A percentile compares a stretch with the other conserved stretches of the same genome.
phyloP scores from a whole-genome alignment of 2,888 invertebrate genomes.

The Rotaria magnacalcarata region DNA sequence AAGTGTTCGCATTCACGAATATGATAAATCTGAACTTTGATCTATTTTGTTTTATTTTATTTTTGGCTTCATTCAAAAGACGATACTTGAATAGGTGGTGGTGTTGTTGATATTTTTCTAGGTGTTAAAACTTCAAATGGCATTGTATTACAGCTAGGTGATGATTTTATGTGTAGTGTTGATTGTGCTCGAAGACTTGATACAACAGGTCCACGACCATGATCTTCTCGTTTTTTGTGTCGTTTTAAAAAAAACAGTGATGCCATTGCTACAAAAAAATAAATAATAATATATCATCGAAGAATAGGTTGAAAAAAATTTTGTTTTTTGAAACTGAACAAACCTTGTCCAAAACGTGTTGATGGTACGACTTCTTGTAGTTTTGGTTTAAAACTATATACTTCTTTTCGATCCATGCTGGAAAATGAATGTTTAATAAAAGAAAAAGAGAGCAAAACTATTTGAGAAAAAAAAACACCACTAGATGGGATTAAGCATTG shows the following conservation, averaged over 20 bases:
- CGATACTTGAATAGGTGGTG: background rate
- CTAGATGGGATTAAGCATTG: background rate
- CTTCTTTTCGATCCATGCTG: background rate
- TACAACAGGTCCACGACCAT: background rate
- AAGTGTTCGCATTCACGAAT: constrained; percentile 27
- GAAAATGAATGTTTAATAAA: background rate
- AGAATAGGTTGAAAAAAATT: background rate
- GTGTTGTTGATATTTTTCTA: background rate
- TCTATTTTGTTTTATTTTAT: background rate
- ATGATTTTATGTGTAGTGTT: background rate
- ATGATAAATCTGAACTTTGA: constrained; percentile 17
- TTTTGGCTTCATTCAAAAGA: background rate
- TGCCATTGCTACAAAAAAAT: background rate
- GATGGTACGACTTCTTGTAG: background rate
- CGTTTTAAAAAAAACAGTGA: background rate
- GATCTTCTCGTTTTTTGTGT: background rate
- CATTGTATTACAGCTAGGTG: background rate
- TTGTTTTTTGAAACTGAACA: too few relatives aligned
- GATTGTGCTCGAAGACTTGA: background rate
- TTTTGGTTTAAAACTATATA: background rate
- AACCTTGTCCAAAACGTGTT: constrained; percentile 25
- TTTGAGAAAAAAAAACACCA: background rate
- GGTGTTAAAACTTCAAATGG: background rate
- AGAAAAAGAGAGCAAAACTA: background rate
- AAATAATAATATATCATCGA: background rate